phyloP scores from a whole-genome alignment of 2,113 vertebrate species.

The Callopanchax toddi region DNA sequence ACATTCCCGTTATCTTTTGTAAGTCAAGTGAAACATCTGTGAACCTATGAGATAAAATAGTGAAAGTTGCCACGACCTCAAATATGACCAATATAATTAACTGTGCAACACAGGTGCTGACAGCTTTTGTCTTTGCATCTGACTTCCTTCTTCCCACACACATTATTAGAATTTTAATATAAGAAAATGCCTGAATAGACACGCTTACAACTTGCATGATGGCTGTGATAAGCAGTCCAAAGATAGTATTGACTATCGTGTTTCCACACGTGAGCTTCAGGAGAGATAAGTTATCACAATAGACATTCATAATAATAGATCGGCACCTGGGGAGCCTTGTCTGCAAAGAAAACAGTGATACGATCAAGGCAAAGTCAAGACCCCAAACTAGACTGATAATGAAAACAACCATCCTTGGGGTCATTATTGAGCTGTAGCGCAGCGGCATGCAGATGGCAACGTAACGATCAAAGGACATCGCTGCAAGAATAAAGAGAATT shows the following conservation, averaged over 20 bases:
- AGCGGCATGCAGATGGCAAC: constrained; percentile 79
- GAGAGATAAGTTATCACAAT: constrained; percentile 79
- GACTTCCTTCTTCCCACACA: constrained; percentile 62
- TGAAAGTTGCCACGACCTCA: constrained; percentile 72
- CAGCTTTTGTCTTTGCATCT: constrained; percentile 67
- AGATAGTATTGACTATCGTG: constrained; percentile 67
- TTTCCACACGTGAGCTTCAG: constrained; percentile 75
- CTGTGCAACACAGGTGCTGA: constrained; percentile 76
- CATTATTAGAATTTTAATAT: constrained; percentile 73
- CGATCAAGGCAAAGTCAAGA: constrained; percentile 65
- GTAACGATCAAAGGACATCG: constrained; percentile 81
- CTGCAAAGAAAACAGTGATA: constrained; percentile 70
- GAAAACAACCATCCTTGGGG: constrained; percentile 42
- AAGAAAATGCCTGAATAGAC: constrained; percentile 71
- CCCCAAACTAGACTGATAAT: constrained; percentile 72
- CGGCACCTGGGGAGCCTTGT: constrained; percentile 64
- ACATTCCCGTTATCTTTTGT: constrained; percentile 78
- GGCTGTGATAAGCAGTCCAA: constrained; percentile 71
- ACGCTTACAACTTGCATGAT: constrained; percentile 70
- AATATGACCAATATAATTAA: constrained; percentile 73
- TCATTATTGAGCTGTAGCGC: constrained; percentile 73
- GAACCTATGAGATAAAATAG: constrained; percentile 76
- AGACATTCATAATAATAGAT: constrained; percentile 67
- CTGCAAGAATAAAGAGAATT: constrained; percentile 76
- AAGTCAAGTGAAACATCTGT: constrained; percentile 64